Conservation (phyloP, 2,888 invertebrate genomes). For the Hydropsyche betteni region DNA sequence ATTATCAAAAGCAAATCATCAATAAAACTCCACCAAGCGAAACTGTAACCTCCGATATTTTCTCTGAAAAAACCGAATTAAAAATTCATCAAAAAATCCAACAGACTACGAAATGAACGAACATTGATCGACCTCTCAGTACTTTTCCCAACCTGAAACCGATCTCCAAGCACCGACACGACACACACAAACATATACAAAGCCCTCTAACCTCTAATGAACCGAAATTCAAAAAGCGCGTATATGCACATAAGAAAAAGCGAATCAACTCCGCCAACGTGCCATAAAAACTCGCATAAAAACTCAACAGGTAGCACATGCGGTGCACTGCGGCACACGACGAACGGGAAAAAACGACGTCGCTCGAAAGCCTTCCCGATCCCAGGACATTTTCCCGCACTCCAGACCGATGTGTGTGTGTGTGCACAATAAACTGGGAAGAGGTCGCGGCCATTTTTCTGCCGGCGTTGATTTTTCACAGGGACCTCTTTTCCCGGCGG, state of each 20-base stretch:
- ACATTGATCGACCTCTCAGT: background rate
- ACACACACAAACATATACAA: constrained; percentile 32
- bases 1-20: background rate
- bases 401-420: constrained; percentile 1
- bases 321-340: background rate
- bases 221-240: constrained; percentile 1
- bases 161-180: background rate
- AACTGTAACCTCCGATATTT: too few species aligned
- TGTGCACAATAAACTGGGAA: background rate
- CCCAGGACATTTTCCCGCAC: too few species aligned
- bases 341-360: too few species aligned
- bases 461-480: constrained; percentile 4
- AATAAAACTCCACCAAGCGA: background rate
- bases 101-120: too few species aligned
- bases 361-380: too few species aligned
- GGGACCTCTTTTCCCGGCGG: background rate
- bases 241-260: background rate
- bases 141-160: background rate
- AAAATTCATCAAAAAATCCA: too few species aligned
- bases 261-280: constrained; percentile 10
- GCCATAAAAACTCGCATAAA: constrained; percentile 36
- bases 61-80: too few species aligned
- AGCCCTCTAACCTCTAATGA: background rate
- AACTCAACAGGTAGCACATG: constrained; percentile 44
- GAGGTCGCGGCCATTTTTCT: constrained; percentile 1